A percentile compares a stretch with the other conserved stretches of the same genome.
These are phyloP conservation scores for Salticus scenicus DNA, from an alignment of 2,888 invertebrate genomes.

Conservation along the genomic window DNA sequence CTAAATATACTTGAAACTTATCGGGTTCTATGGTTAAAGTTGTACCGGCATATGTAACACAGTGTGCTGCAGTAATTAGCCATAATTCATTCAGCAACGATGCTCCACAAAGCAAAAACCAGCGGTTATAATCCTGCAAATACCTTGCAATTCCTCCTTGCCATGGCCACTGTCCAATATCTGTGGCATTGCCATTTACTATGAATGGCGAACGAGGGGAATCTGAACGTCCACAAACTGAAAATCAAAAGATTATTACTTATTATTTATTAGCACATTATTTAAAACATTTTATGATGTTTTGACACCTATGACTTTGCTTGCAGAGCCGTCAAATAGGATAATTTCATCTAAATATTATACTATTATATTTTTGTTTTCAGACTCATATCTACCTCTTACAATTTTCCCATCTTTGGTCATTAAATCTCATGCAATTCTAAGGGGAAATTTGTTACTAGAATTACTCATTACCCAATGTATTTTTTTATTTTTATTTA, in stretches of 20 bases:
- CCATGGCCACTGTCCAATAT: constrained; percentile 73
- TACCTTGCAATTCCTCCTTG: constrained; percentile 69
- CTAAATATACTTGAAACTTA: constrained; percentile 71
- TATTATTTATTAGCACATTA: no score
- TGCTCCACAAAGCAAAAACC: constrained; percentile 71
- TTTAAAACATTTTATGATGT: no score
- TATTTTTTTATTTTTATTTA: no score
- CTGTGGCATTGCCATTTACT: constrained; percentile 70
- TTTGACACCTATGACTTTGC: no score
- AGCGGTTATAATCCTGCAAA: constrained; percentile 49
- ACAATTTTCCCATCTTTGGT: no score
- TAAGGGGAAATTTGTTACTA: no score
- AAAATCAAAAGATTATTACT: constrained; percentile 29
- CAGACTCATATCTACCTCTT: no score
- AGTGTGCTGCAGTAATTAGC: constrained; percentile 72
- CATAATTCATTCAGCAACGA: constrained; percentile 70
- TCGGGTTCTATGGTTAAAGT: constrained; percentile 41
- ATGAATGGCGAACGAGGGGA: constrained; percentile 71
- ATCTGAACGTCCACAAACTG: constrained; percentile 72
- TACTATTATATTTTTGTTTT: no score
- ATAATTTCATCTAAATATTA: no score
- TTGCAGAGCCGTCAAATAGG: no score
- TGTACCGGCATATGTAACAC: constrained; percentile 67
- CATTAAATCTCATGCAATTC: no score
- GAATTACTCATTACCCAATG: no score